These are phyloP conservation scores for Echinometra lucunter DNA, from an alignment of 53 echinoderm and acorn worm genomes.

Conservation along the genomic window DNA sequence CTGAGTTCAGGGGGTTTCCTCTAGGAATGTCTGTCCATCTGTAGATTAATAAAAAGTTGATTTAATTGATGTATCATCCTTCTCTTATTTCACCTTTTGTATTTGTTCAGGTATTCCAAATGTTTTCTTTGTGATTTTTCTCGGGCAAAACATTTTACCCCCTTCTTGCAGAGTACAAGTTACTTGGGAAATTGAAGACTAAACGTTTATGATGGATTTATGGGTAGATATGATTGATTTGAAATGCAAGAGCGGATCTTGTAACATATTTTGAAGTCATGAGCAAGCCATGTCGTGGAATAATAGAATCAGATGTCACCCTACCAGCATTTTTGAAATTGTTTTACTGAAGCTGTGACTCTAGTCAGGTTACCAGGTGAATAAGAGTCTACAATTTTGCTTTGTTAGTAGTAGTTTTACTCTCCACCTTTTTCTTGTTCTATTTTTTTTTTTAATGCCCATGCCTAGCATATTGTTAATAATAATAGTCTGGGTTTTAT, in stretches of 20 bases:
- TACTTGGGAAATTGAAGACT: not conserved
- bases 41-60: constrained; percentile 21
- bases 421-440: no score
- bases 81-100: not conserved
- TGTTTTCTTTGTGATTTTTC: not conserved
- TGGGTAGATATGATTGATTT: not conserved
- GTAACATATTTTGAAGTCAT: constrained; percentile 13
- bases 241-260: constrained; percentile 34
- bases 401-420: no score
- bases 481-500: no score
- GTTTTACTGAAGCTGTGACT: not conserved
- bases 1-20: not conserved
- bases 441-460: no score
- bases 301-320: not conserved
- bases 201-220: constrained; percentile 21
- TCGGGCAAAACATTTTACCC: not conserved
- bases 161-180: not conserved
- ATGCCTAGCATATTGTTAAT: no score
- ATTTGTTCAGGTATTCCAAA: not conserved
- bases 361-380: not conserved
- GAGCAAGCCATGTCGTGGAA: constrained; percentile 3
- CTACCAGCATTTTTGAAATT: not conserved
- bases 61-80: not conserved
- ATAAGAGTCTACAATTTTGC: not conserved
- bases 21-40: not conserved